phyloP scores from a whole-genome alignment of 2,113 vertebrate genomes.

The Laticauda colubrina region DNA sequence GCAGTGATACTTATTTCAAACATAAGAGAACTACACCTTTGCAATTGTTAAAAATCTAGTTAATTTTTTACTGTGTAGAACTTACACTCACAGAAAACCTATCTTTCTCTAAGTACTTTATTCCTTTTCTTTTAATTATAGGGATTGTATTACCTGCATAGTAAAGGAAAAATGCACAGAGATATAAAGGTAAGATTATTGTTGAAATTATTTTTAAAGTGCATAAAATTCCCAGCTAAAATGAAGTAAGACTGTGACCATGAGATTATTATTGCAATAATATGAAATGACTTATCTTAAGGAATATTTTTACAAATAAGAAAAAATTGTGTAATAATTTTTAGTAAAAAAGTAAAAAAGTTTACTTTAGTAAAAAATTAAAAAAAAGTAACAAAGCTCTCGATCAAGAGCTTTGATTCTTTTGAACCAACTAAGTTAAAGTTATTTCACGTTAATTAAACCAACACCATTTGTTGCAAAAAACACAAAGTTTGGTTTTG shows the following conservation, averaged over 20 bases:
- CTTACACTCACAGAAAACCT: neutral
- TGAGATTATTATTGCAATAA: neutral
- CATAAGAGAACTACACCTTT: neutral
- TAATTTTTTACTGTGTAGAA: conserved; percentile 11
- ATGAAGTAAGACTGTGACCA: conserved; percentile 17
- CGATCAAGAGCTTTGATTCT: neutral
- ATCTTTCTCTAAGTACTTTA: conserved; percentile 26
- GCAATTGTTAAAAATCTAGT: conserved; percentile 4
- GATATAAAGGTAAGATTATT: conserved; percentile 81
- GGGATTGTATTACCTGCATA: conserved; percentile 86
- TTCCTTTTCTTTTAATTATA: conserved; percentile 55
- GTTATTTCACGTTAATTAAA: neutral
- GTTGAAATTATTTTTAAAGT: neutral
- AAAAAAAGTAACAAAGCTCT: too few species aligned
- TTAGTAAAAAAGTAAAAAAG: too few species aligned
- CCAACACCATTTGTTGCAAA: neutral
- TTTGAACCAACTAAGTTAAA: neutral
- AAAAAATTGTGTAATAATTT: neutral
- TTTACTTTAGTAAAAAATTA: too few species aligned
- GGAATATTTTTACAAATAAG: neutral
- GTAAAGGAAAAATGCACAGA: conserved; percentile 90
- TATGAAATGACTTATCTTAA: neutral
- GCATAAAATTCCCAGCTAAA: neutral
- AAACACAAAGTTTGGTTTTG: neutral
- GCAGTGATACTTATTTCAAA: neutral